Evolutionary conservation across 2,797 vertebrate genomes (phyloP), one percentile per base, ranked within the genome.

Genomic region (Perodicticus potto): DNA sequence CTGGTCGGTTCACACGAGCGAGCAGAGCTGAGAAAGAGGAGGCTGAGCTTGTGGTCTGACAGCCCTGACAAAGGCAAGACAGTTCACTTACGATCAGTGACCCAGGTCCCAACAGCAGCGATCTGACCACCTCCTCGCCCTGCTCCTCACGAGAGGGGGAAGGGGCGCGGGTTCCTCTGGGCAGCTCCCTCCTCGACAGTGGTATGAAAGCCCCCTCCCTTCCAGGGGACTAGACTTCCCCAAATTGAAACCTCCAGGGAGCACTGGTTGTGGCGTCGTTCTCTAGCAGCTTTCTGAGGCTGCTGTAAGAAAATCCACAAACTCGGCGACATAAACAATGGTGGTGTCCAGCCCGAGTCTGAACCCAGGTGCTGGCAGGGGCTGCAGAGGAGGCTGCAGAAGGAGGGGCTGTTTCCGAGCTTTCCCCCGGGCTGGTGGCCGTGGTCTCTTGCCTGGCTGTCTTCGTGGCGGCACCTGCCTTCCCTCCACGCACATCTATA

Each of bases 381-480:
- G 25, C 25, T 45, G 14, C 34, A 32, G 76, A 61, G 67, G 29
- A 74, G n/a, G 27, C 7, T 19, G 34, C 57, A 34, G 49, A 43
- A 76, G 43, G 11, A 32, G 43, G 8, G 22, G 13, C 43, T 81
- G 23, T 67, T 87, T 32, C 55, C 59, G 72, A 37, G 5, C 76
- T 93, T 83, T 82, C 32, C 69, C 23, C 8, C 29, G 20, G 34
- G 23, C 5, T n/a, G 37, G 25, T 45, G 78, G n/a, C 59, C 4
- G 5, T 8, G 0, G 0, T 76, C 22, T 85, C 25, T 14, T 4
- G 7, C 0, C 23, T 13, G 1, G 72, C 14, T 16, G 40, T 73
- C 40, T 43, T 53, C 32, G 16, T 25, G 20, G 77, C 32, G 84
- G 14, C 22, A 40, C 43, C 4, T 89, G n/a, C 23, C 40, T 74